Evolutionary conservation across 2,113 vertebrate species (phyloP).

Genomic region (Climacteris rufus): DNA sequence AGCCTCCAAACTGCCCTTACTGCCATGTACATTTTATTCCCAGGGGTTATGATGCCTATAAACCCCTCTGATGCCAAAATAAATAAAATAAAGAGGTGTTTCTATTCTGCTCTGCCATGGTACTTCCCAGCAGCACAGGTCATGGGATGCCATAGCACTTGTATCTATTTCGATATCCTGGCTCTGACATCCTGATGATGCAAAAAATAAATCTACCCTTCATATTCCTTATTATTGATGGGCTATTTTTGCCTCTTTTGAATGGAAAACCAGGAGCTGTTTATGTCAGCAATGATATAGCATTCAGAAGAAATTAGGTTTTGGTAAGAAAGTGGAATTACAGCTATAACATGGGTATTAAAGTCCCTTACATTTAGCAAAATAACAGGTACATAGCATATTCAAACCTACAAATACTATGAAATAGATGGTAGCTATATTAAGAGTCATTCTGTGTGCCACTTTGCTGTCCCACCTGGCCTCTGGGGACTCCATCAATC

Average conservation of each 20-base stretch:
- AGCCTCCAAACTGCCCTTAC: background rate
- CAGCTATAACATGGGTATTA: background rate
- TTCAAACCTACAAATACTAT: background rate
- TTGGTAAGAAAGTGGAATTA: background rate
- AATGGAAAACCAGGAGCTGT: background rate
- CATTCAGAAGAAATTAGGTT: background rate
- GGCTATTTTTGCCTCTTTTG: background rate
- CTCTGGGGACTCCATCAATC: background rate
- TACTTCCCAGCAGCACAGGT: background rate
- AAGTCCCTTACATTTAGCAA: background rate
- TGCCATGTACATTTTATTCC: background rate
- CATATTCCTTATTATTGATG: background rate
- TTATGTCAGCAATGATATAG: background rate
- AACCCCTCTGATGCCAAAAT: background rate
- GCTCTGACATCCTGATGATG: background rate
- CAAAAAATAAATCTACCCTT: background rate
- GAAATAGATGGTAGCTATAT: background rate
- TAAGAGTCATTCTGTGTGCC: background rate
- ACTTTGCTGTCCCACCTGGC: background rate
- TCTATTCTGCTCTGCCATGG: background rate
- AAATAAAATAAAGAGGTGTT: background rate
- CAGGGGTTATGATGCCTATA: background rate
- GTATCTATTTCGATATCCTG: background rate
- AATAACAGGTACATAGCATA: background rate
- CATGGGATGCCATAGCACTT: background rate